A percentile compares a stretch with the other conserved stretches of the same genome.
Evolutionary conservation across 2,888 invertebrate genomes (phyloP).

Genomic region (Idaea dimidiata): DNA sequence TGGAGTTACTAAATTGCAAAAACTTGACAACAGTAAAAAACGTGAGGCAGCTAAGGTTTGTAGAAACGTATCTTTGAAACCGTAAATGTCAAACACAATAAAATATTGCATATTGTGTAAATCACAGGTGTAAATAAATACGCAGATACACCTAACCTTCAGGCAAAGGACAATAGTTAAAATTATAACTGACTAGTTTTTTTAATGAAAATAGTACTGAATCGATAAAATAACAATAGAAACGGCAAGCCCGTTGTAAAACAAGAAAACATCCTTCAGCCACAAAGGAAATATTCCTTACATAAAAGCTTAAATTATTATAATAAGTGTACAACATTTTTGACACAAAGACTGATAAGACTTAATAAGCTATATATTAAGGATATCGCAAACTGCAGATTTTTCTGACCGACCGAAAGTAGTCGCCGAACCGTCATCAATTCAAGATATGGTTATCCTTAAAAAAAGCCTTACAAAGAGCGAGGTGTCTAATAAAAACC

Average conservation of each 20-base stretch:
- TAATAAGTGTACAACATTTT: conserved; percentile 41
- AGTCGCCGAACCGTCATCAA: too few species aligned
- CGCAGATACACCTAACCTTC: not conserved
- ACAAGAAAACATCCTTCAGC: conserved; percentile 19
- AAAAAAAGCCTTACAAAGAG: too few species aligned
- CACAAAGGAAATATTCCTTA: conserved; percentile 35
- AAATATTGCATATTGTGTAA: not conserved
- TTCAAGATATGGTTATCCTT: too few species aligned
- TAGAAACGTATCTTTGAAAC: conserved; percentile 37
- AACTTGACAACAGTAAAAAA: conserved; percentile 27
- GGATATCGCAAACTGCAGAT: not conserved
- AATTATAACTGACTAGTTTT: not conserved
- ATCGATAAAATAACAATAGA: not conserved
- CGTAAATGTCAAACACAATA: conserved; percentile 40
- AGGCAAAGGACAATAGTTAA: not conserved
- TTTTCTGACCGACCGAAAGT: not conserved
- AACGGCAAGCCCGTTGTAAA: conserved; percentile 6
- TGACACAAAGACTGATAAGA: conserved; percentile 36
- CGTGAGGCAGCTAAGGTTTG: conserved; percentile 20
- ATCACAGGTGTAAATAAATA: too few species aligned
- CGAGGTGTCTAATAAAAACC: not conserved
- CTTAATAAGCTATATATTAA: too few species aligned
- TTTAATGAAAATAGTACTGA: not conserved
- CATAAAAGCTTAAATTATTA: conserved; percentile 52
- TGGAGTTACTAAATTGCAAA: conserved; percentile 51